Base-by-base conservation (phyloP, 92 coral and sea anemone genomes). In the Montipora capitata region DNA sequence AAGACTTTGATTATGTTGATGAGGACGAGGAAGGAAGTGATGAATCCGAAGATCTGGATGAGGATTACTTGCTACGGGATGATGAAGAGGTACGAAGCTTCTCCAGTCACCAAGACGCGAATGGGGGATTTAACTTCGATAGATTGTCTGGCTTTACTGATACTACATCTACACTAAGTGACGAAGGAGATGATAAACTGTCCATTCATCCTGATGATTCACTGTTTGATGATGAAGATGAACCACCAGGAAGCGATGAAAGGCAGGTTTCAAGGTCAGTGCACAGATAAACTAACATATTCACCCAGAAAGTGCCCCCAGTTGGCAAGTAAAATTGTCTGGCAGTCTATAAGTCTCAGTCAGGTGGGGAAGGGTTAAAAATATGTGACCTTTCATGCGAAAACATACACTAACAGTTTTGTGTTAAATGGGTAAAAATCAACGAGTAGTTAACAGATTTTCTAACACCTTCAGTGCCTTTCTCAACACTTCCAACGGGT, bases 211-310 rank as follows among this genome's bases (percentile, higher is more conserved):
- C 79, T 69, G 96, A 91, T 49, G 90, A 87, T 59, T 66, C 86
- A 0, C 18, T 84, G 69, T 90, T 94, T 76, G 94, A 90, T 16
- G 91, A 93, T 12, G 93, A 89, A 49, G 87, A 62, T 49, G 95
- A 88, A 3, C 38, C 48, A n/a, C 20, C 41, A 40, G 56, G 40
- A 11, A 71, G 41, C 68, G 41, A 10, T 51, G 66, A 71, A 27
- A 56, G 86, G 51, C 35, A 68, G 41, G 15, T 17, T n/a, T 54
- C 68, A 69, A 81, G 79, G 87, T 83, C 9, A 44, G 59, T 57
- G 67, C 48, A 76, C 27, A 11, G 3, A 13, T 54, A 6, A 54
- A 54, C 11, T 1, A 54, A 7, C 10, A 0, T 7, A 54, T 54
- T 2, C 35, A 27, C 51, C 51, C 51, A 4, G 51, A 45, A 8